Evolutionary conservation across 2,888 invertebrate species (phyloP).

Genomic region (Nomada hirtipes): DNA sequence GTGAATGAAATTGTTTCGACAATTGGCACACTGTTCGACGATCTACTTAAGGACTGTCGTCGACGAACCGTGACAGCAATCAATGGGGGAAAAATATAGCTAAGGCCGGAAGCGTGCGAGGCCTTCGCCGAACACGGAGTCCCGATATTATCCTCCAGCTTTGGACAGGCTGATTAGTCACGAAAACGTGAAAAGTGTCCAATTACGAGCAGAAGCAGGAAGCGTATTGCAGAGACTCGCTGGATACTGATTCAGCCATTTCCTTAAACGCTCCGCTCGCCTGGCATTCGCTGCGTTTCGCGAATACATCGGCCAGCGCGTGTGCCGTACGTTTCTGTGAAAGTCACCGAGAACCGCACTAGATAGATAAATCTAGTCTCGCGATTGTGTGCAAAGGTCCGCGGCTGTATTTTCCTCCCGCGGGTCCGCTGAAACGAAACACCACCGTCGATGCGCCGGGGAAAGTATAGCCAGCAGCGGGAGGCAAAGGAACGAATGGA

Average conservation of each 20-base stretch:
- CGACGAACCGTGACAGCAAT: background rate
- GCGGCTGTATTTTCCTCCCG: constrained; percentile 27
- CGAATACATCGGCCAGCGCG: constrained; percentile 27
- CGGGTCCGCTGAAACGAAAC: background rate
- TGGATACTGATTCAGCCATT: constrained; percentile 72
- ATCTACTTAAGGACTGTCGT: background rate
- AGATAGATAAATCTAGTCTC: constrained; percentile 53
- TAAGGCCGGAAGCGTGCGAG: constrained; percentile 35
- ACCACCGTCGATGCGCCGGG: background rate
- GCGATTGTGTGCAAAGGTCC: constrained; percentile 55
- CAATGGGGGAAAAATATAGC: background rate
- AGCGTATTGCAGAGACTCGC: constrained; percentile 55
- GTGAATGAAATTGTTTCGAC: background rate
- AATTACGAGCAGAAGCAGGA: constrained; percentile 74
- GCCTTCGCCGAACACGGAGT: constrained; percentile 58
- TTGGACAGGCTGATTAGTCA: constrained; percentile 71
- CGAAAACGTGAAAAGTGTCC: constrained; percentile 72
- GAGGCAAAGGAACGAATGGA: background rate
- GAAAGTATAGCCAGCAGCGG: constrained; percentile 8
- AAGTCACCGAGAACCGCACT: constrained; percentile 19
- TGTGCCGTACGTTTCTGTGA: constrained; percentile 16
- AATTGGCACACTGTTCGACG: background rate
- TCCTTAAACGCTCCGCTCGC: constrained; percentile 68
- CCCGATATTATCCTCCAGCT: constrained; percentile 60
- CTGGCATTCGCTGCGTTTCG: constrained; percentile 57